Evolutionary conservation across 2,888 invertebrate genomes (phyloP), one percentile per base, ranked within the genome.

Genomic region (Scelioninae gen. 2): DNA sequence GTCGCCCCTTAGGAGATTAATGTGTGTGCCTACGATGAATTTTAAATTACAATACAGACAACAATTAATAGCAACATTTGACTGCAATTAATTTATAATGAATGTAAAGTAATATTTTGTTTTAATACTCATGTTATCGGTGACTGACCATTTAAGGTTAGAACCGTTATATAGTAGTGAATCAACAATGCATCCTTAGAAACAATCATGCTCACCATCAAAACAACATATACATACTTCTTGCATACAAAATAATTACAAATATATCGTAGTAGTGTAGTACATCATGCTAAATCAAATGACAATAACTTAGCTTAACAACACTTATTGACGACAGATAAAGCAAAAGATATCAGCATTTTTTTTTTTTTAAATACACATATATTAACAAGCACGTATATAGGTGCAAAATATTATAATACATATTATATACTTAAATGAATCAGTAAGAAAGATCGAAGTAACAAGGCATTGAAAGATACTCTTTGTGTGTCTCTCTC

Each of bases 11-110:
- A 2, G 55, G 55, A 55, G 55, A 41, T 41, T 25, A 4, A n/a
- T n/a, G 25, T 41, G 41, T 57, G 57, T 45, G 45, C 45, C 57
- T 16, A 45, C 22, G 43, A 57, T 57, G 57, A 43, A 57, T 43
- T 43, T 13, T n/a, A 2, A 2, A 25, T 19, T 7, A 2, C 15
- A 10, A 28, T 25, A 28, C 2, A 11, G 13, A 37, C 50, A 18
- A 50, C 50, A 19, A 50, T 18, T 33, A 50, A 2, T n/a, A n/a
- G n/a, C n/a, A n/a, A n/a, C n/a, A 18, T 50, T 2, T 6, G 50
- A n/a, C 52, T 11, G 25, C 13, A 37, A 53, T 19, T 22, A 53
- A 22, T 13, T 22, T 9, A 13, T 11, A 37, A 4, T 4, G 3
- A 37, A 11, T 13, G 11, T 37, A 37, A 11, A 37, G 35, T 37